Evolutionary conservation across 1,140 invertebrate species (phyloP), one percentile per base, ranked within the genome.

Genomic region (Copidosoma floridanum): DNA sequence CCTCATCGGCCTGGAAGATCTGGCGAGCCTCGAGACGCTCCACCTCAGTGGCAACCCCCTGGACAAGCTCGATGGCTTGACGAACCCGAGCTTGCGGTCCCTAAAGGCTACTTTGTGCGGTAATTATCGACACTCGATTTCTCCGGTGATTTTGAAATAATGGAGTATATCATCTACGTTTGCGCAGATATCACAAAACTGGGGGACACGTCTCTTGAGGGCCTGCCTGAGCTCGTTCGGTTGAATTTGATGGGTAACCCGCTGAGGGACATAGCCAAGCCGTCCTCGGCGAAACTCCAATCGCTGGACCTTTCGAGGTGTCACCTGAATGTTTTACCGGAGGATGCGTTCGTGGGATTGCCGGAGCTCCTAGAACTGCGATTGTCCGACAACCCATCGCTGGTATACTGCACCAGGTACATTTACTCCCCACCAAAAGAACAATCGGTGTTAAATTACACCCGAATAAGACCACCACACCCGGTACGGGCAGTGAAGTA

Each of bases 281-380:
- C 74, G 23, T 61, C 41, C 24, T 72, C 72, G 53, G 38, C 64
- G n/a, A 74, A 64, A 55, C 51, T 80, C 21, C 66, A 57, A 57
- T 71, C 63, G 63, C 62, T 80, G 21, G 76, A 79, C 61, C 57
- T 78, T 56, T 80, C 78, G 14, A 64, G 71, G 55, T 79, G 78
- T 62, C 48, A 63, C 50, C 57, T 80, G 29, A 72, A 73, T 62
- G 68, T 71, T 23, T 65, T 78, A 24, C 55, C 60, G 37, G 64
- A 73, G 16, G 61, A 73, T 48, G 69, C 72, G 7, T 75, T 80
- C 38, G 35, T 54, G 24, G 57, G 66, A 55, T 64, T 75, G 24
- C 72, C 77, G 23, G 67, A 66, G 44, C 63, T 80, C 21, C 65
- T 72, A 26, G 67, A 77, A 21, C 59, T 80, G 11, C 67, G 64